Conservation (phyloP, 2,888 invertebrate genomes). For the Exephanes ischioxanthus region DNA sequence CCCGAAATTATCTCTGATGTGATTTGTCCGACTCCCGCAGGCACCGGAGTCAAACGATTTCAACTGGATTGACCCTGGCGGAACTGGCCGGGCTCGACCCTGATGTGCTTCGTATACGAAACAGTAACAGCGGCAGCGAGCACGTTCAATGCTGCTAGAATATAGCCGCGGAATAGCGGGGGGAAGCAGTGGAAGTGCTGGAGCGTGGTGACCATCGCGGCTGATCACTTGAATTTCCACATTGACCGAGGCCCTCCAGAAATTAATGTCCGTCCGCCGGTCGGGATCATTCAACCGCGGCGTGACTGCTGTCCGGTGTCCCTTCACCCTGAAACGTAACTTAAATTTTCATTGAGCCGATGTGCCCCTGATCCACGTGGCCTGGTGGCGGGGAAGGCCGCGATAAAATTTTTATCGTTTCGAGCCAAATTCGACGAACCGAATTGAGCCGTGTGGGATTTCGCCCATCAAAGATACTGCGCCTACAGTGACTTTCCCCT, state of each 20-base stretch:
- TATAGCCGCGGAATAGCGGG: constrained; percentile 24
- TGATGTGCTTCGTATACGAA: constrained; percentile 60
- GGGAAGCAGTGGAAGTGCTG: constrained; percentile 41
- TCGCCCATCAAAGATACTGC: background rate
- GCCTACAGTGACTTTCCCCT: background rate
- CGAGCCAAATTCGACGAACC: background rate
- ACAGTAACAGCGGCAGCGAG: constrained; percentile 48
- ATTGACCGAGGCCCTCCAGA: constrained; percentile 47
- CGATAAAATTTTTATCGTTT: background rate
- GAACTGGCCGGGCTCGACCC: constrained; percentile 70
- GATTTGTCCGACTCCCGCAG: constrained; percentile 43
- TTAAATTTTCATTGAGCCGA: constrained; percentile 33
- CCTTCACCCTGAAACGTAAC: constrained; percentile 44
- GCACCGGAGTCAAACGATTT: constrained; percentile 73
- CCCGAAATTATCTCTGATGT: constrained; percentile 41
- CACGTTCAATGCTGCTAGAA: constrained; percentile 53
- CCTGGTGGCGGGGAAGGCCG: background rate
- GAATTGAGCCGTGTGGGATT: background rate
- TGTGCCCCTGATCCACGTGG: constrained; percentile 24
- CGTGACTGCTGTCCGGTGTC: constrained; percentile 39
- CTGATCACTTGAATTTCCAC: constrained; percentile 60
- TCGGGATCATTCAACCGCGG: constrained; percentile 51
- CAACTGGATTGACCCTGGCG: constrained; percentile 75
- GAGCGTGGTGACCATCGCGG: constrained; percentile 56
- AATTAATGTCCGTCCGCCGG: constrained; percentile 37